Evolutionary conservation across 2,888 invertebrate species (phyloP).

Genomic region (Meteorus colon): DNA sequence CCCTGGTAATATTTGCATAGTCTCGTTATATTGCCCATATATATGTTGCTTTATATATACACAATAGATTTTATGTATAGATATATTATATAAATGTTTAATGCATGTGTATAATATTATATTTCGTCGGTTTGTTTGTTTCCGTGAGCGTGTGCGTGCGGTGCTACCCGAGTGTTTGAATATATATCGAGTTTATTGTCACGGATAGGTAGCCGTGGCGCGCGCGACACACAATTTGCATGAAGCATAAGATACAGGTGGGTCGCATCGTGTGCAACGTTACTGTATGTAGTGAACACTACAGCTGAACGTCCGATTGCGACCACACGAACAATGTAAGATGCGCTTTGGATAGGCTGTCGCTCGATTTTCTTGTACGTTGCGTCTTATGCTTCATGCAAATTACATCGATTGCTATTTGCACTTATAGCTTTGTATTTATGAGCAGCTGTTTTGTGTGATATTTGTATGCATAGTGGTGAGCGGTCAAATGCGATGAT

Average conservation of each 20-base stretch:
- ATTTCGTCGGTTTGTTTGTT: conserved; percentile 27
- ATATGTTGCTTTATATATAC: not conserved
- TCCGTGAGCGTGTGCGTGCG: not conserved
- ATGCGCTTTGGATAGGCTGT: conserved; percentile 32
- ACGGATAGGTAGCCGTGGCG: conserved; percentile 24
- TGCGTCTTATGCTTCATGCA: conserved; percentile 47
- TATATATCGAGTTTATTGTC: conserved; percentile 37
- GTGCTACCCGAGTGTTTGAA: conserved; percentile 33
- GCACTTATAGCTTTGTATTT: not conserved
- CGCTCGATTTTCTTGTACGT: conserved; percentile 40
- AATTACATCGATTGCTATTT: conserved; percentile 10
- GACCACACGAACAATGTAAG: conserved; percentile 40
- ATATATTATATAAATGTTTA: conserved; percentile 9
- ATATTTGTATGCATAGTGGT: too few species aligned
- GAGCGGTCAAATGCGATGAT: conserved; percentile 35
- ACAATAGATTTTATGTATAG: conserved; percentile 22
- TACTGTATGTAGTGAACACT: conserved; percentile 8
- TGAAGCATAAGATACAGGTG: conserved; percentile 40
- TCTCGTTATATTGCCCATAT: conserved; percentile 5
- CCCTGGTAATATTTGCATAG: conserved; percentile 29
- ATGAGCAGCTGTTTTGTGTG: not conserved
- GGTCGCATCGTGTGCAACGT: conserved; percentile 10
- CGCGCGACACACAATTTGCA: conserved; percentile 39
- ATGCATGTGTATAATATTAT: conserved; percentile 12
- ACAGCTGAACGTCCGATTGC: conserved; percentile 16